These are phyloP conservation scores for Notodonta ziczac DNA, from an alignment of 2,888 invertebrate species.

Conservation along the genomic window DNA sequence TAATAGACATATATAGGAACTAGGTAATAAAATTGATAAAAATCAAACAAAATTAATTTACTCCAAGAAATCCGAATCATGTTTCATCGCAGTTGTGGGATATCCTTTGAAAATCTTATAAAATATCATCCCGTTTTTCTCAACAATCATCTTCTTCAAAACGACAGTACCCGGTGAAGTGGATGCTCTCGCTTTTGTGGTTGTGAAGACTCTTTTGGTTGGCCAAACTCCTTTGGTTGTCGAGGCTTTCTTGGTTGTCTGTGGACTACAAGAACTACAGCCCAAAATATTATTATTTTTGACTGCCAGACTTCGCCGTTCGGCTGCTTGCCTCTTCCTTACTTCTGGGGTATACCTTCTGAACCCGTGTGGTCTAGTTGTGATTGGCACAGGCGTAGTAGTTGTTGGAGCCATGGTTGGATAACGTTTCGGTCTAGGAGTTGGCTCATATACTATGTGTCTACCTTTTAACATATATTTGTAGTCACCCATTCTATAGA, in stretches of 20 bases:
- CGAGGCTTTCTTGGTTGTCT: too few relatives aligned
- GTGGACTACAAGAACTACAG: too few relatives aligned
- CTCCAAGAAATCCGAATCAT: slow-evolving; percentile 50
- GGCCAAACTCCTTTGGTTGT: too few relatives aligned
- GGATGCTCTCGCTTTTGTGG: slow-evolving; percentile 11
- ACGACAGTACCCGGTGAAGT: slow-evolving; percentile 29
- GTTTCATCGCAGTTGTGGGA: slow-evolving; percentile 10
- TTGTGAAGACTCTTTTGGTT: slow-evolving; percentile 6
- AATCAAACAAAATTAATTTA: slow-evolving; percentile 14
- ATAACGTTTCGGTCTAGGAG: slow-evolving; percentile 2
- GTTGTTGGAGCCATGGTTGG: too few relatives aligned
- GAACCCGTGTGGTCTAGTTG: slow-evolving; percentile 19
- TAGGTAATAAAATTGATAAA: too few relatives aligned
- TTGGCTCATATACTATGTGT: slow-evolving; percentile 35
- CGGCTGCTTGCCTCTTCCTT: neutral
- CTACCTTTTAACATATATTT: slow-evolving; percentile 31
- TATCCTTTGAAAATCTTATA: slow-evolving; percentile 52
- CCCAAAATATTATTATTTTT: neutral
- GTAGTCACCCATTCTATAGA: slow-evolving; percentile 44
- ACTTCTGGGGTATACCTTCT: slow-evolving; percentile 43
- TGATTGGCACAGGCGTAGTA: neutral
- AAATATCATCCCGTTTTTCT: slow-evolving; percentile 46
- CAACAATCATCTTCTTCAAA: slow-evolving; percentile 41
- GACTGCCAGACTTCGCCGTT: neutral
- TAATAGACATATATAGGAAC: neutral